Evolutionary conservation across 1,140 invertebrate genomes (phyloP).

Genomic region (Drosophila trapezifrons): DNA sequence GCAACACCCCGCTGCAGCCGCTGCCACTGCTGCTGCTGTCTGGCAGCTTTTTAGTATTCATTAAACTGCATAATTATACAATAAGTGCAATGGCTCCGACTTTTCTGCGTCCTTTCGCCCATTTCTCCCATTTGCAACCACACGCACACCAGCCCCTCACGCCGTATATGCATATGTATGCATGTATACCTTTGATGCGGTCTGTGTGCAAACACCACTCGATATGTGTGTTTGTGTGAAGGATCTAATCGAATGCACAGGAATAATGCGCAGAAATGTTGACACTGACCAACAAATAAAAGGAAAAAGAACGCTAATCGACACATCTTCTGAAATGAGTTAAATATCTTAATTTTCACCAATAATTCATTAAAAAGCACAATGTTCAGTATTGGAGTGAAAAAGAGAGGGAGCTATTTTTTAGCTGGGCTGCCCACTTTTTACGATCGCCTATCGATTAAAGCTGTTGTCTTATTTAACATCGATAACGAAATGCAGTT

Average conservation of each 20-base stretch:
- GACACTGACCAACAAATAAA: background rate
- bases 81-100: constrained; percentile 76
- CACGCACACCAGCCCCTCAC: constrained; percentile 1
- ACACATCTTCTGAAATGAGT: no score
- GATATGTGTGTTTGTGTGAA: constrained; percentile 14
- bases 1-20: constrained; percentile 7
- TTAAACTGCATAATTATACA: constrained; percentile 82
- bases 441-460: no score
- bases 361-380: no score
- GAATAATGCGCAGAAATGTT: constrained; percentile 17
- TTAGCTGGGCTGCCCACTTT: no score
- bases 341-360: no score
- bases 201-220: constrained; percentile 12
- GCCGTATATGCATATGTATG: constrained; percentile 7
- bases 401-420: no score
- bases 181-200: constrained; percentile 27
- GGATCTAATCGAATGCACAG: constrained; percentile 38
- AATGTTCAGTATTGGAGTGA: no score
- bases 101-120: constrained; percentile 26
- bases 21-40: constrained; percentile 12
- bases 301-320: background rate
- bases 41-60: constrained; percentile 76
- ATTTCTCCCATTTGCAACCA: background rate
- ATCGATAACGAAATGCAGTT: no score
- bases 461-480: no score